These are phyloP conservation scores for Euplagia quadripunctaria DNA, from an alignment of 2,888 invertebrate species.

Conservation along the genomic window DNA sequence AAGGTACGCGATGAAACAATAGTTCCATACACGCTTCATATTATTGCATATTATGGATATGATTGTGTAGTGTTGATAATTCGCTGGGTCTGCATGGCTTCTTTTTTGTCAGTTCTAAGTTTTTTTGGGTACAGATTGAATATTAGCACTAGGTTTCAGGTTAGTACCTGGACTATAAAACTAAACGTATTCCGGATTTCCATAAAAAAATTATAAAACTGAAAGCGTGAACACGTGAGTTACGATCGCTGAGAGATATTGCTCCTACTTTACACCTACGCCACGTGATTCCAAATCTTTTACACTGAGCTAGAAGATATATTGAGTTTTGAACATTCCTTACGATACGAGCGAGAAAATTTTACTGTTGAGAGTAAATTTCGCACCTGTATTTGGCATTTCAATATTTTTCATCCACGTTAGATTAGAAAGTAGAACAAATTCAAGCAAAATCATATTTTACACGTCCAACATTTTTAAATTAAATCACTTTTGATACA, in stretches of 20 bases:
- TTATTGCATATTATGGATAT: no score
- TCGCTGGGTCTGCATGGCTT: no score
- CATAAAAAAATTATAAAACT: conserved; percentile 30
- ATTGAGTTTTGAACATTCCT: conserved; percentile 28
- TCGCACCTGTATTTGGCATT: conserved; percentile 20
- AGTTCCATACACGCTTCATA: no score
- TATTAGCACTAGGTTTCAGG: neutral
- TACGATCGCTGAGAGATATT: conserved; percentile 24
- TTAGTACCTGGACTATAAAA: neutral
- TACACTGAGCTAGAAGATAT: conserved; percentile 23
- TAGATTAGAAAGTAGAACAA: neutral
- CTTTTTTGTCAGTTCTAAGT: no score
- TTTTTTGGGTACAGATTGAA: no score
- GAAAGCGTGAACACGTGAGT: conserved; percentile 15
- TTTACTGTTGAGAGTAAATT: conserved; percentile 23
- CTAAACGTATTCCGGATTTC: conserved; percentile 7
- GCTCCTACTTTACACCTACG: conserved; percentile 8
- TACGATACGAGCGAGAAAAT: conserved; percentile 10
- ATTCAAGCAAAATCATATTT: conserved; percentile 1
- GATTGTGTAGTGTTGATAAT: no score
- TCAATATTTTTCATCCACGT: conserved; percentile 13
- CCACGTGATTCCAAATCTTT: conserved; percentile 22
- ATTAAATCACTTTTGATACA: neutral
- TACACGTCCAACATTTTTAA: neutral
- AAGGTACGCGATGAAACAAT: no score